Base-by-base conservation (phyloP, 1,140 invertebrate genomes). In the Aporrectodea caliginosa region DNA sequence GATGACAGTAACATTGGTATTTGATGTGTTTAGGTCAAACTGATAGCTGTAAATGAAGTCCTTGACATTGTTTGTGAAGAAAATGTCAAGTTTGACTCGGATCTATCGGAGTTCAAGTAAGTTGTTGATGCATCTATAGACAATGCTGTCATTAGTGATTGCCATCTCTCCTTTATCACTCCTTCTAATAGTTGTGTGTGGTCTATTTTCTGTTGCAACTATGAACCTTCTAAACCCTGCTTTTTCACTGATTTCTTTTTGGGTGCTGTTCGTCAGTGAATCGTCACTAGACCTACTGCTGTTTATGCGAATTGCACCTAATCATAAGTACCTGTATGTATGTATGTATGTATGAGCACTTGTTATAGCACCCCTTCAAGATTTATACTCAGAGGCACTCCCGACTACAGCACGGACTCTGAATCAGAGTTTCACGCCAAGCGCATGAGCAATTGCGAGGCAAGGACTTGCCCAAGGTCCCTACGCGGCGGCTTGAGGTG, bases 21-120 rank as follows among this genome's bases (percentile, higher is more conserved):
- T n/a, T n/a, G n/a, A n/a, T n/a, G n/a, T n/a, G n/a, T n/a, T n/a
- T 86, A 97, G 95, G 88, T 97, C 68, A 98, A 98, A 91, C 94
- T 94, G 14, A 90, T 95, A 12, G 92, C 95, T n/a, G 90, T 96
- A 0, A 91, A 92, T 88, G 91, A 94, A 77, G 88, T 92, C 68
- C 90, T 95, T 82, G 87, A 92, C 83, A 90, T 95, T 35, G 86
- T 94, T 16, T 91, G 93, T 84, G 92, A 96, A 87, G 92, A 92
- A 14, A 90, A 91, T 84, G 95, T 98, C 0, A 92, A 93, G 78
- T 98, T 95, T 90, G 95, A 98, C 87, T 92, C 90, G 82, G 94
- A 96, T 87, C 88, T 98, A 16, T 94, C 95, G 31, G 94, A 97
- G 89, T 97, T 94, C 86, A 92, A 93, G 94, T 94, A 91, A 87